Evolutionary conservation across 2,888 invertebrate species (phyloP).

Genomic region (Pharmacophagus antenor): DNA sequence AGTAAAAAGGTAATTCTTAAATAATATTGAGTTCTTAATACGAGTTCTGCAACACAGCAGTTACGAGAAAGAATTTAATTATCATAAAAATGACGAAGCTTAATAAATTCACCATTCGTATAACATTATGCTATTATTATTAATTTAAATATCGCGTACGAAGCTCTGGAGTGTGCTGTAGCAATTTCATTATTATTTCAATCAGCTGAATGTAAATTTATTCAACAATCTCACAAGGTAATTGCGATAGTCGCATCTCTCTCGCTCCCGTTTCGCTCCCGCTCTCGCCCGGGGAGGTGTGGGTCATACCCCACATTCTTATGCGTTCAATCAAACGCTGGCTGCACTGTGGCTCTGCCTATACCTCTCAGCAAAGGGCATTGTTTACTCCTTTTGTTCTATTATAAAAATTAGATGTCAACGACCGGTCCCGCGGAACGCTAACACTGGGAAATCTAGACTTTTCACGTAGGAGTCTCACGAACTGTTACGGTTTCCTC

Average conservation of each 20-base stretch:
- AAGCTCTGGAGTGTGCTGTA: conserved; percentile 69
- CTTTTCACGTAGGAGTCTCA: conserved; percentile 23
- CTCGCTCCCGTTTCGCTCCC: conserved; percentile 43
- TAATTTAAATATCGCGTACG: conserved; percentile 78
- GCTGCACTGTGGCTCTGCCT: conserved; percentile 51
- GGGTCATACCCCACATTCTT: conserved; percentile 69
- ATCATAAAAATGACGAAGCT: conserved; percentile 63
- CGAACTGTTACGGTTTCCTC: conserved; percentile 38
- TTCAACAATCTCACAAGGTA: conserved; percentile 81
- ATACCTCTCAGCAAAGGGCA: conserved; percentile 50
- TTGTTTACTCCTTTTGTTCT: conserved; percentile 63
- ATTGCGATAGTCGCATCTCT: conserved; percentile 61
- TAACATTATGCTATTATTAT: conserved; percentile 78
- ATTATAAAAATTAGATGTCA: conserved; percentile 59
- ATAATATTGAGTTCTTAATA: conserved; percentile 39
- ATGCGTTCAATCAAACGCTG: conserved; percentile 77
- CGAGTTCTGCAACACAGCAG: conserved; percentile 55
- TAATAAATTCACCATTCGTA: conserved; percentile 66
- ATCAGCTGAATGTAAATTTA: conserved; percentile 81
- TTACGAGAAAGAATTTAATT: conserved; percentile 58
- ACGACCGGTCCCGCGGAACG: conserved; percentile 36
- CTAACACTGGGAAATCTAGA: conserved; percentile 32
- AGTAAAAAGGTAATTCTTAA: neutral
- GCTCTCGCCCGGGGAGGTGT: conserved; percentile 42
- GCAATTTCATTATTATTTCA: conserved; percentile 82